These are phyloP conservation scores for Eremobia ochroleuca DNA, from an alignment of 2,888 invertebrate genomes.

Conservation along the genomic window DNA sequence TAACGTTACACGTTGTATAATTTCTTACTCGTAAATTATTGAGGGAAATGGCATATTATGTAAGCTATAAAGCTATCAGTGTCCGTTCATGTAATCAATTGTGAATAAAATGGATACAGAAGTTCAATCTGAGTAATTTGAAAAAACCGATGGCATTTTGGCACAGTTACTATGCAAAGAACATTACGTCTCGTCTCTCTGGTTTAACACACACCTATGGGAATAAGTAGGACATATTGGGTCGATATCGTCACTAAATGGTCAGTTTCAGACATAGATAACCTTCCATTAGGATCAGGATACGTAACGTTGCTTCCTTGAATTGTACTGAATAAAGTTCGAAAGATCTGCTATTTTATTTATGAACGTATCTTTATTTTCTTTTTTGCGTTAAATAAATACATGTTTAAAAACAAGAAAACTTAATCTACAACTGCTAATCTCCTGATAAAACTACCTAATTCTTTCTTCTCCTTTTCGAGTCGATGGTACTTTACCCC, in stretches of 20 bases:
- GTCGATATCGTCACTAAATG: background rate
- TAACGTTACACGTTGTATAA: too few relatives aligned
- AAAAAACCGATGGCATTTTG: background rate
- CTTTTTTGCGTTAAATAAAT: background rate
- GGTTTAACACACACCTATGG: background rate
- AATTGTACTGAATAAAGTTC: background rate
- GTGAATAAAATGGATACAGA: background rate
- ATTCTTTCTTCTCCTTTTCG: background rate
- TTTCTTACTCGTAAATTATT: background rate
- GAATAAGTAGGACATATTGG: background rate
- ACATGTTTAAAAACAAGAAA: background rate
- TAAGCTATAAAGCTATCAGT: background rate
- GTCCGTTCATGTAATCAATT: background rate
- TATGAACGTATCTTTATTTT: background rate
- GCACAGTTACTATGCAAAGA: background rate
- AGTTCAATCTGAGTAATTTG: background rate
- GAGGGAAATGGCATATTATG: too few relatives aligned
- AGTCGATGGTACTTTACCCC: background rate
- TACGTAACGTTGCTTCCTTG: background rate
- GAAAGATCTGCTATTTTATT: background rate
- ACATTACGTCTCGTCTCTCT: background rate
- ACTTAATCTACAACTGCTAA: background rate
- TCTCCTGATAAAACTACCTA: background rate
- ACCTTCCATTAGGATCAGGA: too few relatives aligned
- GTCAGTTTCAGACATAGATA: background rate